These are phyloP conservation scores for Eriocheir sinensis DNA, from an alignment of 1,140 invertebrate species.

Conservation along the genomic window DNA sequence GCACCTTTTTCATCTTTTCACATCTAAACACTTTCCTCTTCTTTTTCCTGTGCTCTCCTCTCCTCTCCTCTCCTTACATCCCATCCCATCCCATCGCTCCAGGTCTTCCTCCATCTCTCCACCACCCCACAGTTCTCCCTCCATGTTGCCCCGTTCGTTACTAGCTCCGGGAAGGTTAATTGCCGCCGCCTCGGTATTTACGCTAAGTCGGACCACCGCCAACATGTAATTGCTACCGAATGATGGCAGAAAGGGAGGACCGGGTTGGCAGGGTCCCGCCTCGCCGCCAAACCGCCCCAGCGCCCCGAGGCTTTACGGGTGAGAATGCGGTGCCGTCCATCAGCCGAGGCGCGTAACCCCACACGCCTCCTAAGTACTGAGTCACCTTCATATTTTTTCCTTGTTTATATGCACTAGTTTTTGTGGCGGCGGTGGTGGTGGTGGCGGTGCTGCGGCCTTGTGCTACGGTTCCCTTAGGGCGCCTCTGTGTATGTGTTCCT, in stretches of 20 bases:
- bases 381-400: constrained; percentile 66
- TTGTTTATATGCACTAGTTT: constrained; percentile 53
- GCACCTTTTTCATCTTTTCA: neutral
- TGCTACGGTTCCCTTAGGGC: constrained; percentile 18
- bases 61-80: too few relatives aligned
- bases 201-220: constrained; percentile 6
- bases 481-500: neutral
- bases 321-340: constrained; percentile 38
- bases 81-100: too few relatives aligned
- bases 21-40: too few relatives aligned
- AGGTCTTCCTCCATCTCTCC: too few relatives aligned
- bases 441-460: constrained; percentile 35
- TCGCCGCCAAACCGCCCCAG: neutral
- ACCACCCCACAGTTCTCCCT: neutral
- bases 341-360: constrained; percentile 52
- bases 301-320: neutral
- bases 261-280: neutral
- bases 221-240: constrained; percentile 66
- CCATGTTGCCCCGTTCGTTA: neutral
- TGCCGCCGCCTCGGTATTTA: neutral
- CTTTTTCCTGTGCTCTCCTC: too few relatives aligned
- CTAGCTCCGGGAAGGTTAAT: constrained; percentile 13
- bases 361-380: constrained; percentile 52
- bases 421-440: neutral
- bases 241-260: constrained; percentile 39